Evolutionary conservation across 2,797 vertebrate species (phyloP).

Genomic region (Sciurus vulgaris): DNA sequence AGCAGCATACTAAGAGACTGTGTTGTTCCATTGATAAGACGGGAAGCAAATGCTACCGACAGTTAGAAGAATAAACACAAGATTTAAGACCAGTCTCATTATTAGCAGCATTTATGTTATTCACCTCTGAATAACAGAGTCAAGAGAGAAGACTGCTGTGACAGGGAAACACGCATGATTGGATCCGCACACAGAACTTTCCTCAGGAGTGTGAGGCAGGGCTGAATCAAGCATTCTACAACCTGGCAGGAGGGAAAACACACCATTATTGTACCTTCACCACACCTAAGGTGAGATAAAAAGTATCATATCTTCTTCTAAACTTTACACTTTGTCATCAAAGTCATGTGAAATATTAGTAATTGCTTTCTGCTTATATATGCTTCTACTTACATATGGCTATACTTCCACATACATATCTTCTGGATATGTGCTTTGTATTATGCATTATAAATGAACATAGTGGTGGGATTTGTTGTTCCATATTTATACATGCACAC

Average conservation of each 20-base stretch:
- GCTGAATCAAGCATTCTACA: constrained; percentile 91
- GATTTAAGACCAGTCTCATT: neutral
- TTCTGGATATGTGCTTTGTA: too few species aligned
- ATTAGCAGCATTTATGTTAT: neutral
- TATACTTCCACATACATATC: too few species aligned
- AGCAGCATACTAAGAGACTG: neutral
- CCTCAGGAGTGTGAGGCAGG: constrained; percentile 92
- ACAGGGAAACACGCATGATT: constrained; percentile 90
- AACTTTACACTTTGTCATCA: neutral
- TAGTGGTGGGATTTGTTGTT: too few species aligned
- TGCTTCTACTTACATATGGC: neutral
- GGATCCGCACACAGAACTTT: constrained; percentile 94
- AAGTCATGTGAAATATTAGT: neutral
- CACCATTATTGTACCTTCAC: neutral
- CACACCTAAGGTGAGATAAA: neutral
- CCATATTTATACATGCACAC: too few species aligned
- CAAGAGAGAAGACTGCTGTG: constrained; percentile 90
- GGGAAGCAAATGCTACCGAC: neutral
- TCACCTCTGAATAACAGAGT: constrained; percentile 94
- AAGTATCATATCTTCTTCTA: neutral
- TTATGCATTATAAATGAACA: too few species aligned
- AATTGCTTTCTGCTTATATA: neutral
- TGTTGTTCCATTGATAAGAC: neutral
- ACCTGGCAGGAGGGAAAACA: constrained; percentile 84
- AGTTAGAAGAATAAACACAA: neutral